Conservation (phyloP, 2,113 vertebrate species). For the Dryoscopus gambensis region DNA sequence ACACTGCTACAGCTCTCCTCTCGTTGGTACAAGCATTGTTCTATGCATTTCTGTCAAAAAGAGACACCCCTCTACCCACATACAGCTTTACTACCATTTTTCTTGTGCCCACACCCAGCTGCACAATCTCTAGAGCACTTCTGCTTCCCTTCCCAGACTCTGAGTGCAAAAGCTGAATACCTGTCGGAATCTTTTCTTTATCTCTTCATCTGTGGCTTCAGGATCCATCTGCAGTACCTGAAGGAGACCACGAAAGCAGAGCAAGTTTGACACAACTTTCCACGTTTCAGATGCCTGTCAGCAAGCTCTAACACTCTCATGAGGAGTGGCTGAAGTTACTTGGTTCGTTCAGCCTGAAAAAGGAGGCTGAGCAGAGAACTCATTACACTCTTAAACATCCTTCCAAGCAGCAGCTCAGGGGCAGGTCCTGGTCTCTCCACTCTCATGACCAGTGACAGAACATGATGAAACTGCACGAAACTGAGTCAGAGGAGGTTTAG, state of each 20-base stretch:
- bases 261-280: not conserved
- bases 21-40: not conserved
- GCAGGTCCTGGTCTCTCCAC: not conserved
- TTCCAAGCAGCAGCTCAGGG: not conserved
- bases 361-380: not conserved
- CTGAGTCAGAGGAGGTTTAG: not conserved
- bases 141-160: not conserved
- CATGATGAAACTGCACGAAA: not conserved
- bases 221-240: slow-evolving; percentile 97
- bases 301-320: not conserved
- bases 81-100: not conserved
- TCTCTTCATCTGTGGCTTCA: slow-evolving; percentile 93
- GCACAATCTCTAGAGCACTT: not conserved
- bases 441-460: not conserved
- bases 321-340: not conserved
- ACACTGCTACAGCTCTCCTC: not conserved
- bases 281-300: not conserved
- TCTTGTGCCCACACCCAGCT: not conserved
- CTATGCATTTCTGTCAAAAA: not conserved
- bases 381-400: not conserved
- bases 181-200: slow-evolving; percentile 97
- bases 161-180: slow-evolving; percentile 63
- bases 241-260: not conserved
- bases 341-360: not conserved
- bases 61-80: not conserved